phyloP scores from a whole-genome alignment of 2,797 vertebrate genomes.

The Toxotes lorentzi region DNA sequence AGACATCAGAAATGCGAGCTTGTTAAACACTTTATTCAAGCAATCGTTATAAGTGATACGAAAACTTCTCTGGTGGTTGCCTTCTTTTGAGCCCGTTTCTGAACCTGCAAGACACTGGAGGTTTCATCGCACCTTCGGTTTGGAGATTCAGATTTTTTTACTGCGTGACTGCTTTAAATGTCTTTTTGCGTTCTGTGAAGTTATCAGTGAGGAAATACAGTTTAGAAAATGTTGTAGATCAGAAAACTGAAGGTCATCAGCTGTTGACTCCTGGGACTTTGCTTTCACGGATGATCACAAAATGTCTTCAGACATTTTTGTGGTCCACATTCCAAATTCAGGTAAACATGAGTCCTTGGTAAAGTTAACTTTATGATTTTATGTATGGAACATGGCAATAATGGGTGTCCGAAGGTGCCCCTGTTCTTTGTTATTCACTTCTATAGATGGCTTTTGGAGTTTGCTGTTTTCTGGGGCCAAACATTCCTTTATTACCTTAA shows the following conservation, averaged over 20 bases:
- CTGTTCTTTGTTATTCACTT: background rate
- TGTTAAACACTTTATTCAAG: slow-evolving; percentile 58
- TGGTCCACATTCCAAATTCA: background rate
- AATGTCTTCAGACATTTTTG: background rate
- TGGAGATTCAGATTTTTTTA: background rate
- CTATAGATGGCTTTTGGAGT: background rate
- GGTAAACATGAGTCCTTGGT: background rate
- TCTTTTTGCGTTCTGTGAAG: background rate
- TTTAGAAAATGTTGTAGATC: background rate
- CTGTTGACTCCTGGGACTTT: background rate
- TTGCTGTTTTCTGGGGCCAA: too few relatives aligned
- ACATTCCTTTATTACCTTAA: too few relatives aligned
- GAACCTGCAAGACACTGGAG: background rate
- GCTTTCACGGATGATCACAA: background rate
- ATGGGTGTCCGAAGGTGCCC: background rate
- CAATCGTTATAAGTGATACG: slow-evolving; percentile 41
- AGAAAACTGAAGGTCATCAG: background rate
- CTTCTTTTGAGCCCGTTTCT: slow-evolving; percentile 19
- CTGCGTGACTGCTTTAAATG: background rate
- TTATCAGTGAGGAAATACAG: background rate
- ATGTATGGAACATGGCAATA: background rate
- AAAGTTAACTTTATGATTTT: background rate
- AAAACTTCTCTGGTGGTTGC: slow-evolving; percentile 9
- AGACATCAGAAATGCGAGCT: slow-evolving; percentile 51
- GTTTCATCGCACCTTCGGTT: background rate